Conservation (phyloP, 2,888 invertebrate genomes). For the Dascillus cervinus region DNA sequence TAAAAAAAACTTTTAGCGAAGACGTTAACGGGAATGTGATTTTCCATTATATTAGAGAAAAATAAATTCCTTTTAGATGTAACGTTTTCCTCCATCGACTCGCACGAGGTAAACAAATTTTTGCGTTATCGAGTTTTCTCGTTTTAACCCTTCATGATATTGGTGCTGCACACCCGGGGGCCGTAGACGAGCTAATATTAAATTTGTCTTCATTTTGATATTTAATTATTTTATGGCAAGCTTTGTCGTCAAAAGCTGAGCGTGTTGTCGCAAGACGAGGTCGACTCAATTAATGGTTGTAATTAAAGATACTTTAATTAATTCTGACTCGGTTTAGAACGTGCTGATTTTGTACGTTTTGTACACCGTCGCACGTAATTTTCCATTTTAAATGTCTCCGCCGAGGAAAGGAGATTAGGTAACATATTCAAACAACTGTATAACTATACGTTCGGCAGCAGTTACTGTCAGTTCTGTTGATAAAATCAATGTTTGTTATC, state of each 20-base stretch:
- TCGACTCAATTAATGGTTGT: slow-evolving; percentile 37
- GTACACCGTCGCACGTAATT: too few relatives aligned
- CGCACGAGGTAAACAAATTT: too few relatives aligned
- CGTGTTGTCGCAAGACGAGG: slow-evolving; percentile 34
- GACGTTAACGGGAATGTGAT: slow-evolving; percentile 14
- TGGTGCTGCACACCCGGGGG: slow-evolving; percentile 16
- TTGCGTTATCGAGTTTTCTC: too few relatives aligned
- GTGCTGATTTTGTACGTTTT: too few relatives aligned
- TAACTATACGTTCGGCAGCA: slow-evolving; percentile 12
- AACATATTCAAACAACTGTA: too few relatives aligned
- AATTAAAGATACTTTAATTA: slow-evolving; percentile 42
- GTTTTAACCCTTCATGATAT: slow-evolving; percentile 9
- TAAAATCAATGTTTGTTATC: slow-evolving; percentile 36
- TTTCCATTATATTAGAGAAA: too few relatives aligned
- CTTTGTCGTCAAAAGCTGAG: slow-evolving; percentile 38
- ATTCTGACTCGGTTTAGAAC: slow-evolving; percentile 32
- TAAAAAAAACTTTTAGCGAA: slow-evolving; percentile 33
- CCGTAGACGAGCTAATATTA: slow-evolving; percentile 36
- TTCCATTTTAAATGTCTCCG: too few relatives aligned
- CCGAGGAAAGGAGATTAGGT: too few relatives aligned
- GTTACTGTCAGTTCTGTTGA: slow-evolving; percentile 22
- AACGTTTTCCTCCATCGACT: too few relatives aligned
- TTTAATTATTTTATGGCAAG: slow-evolving; percentile 41
- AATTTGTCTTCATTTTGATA: slow-evolving; percentile 42
- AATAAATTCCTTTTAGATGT: too few relatives aligned